These are phyloP conservation scores for Chrysochloris asiatica DNA, from an alignment of 2,113 vertebrate species.

Conservation along the genomic window DNA sequence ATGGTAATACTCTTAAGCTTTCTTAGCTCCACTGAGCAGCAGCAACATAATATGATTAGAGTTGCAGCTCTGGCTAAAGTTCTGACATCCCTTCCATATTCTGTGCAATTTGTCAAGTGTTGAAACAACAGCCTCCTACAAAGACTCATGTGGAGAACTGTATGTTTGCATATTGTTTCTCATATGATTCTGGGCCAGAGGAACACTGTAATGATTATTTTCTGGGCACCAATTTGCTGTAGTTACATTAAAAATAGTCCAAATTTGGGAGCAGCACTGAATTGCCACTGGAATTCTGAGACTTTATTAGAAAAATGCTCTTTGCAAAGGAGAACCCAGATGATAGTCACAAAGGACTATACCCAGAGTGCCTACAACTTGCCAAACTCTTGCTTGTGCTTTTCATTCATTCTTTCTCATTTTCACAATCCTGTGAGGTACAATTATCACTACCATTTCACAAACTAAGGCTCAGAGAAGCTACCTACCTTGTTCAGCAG, in stretches of 20 bases:
- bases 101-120: constrained; percentile 53
- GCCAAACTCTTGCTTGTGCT: not conserved
- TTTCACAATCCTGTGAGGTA: not conserved
- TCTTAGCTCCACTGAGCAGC: constrained; percentile 70
- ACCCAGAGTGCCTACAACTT: not conserved
- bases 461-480: not conserved
- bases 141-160: not conserved
- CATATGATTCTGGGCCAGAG: not conserved
- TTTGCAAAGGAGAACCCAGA: constrained; percentile 2
- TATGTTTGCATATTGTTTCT: constrained; percentile 24
- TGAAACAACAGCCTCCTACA: constrained; percentile 37
- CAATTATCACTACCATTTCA: not conserved
- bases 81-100: constrained; percentile 66
- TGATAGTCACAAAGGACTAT: constrained; percentile 2
- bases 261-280: not conserved
- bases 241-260: constrained; percentile 22
- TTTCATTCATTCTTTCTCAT: not conserved
- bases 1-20: constrained; percentile 74
- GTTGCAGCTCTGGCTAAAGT: constrained; percentile 72
- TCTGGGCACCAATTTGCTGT: not conserved
- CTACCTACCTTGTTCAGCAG: not conserved
- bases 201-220: constrained; percentile 21
- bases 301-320: not conserved
- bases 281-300: not conserved
- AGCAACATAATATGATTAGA: constrained; percentile 74